Evolutionary conservation across 1,140 invertebrate species (phyloP).

Genomic region (Drosophila kurseongensis): DNA sequence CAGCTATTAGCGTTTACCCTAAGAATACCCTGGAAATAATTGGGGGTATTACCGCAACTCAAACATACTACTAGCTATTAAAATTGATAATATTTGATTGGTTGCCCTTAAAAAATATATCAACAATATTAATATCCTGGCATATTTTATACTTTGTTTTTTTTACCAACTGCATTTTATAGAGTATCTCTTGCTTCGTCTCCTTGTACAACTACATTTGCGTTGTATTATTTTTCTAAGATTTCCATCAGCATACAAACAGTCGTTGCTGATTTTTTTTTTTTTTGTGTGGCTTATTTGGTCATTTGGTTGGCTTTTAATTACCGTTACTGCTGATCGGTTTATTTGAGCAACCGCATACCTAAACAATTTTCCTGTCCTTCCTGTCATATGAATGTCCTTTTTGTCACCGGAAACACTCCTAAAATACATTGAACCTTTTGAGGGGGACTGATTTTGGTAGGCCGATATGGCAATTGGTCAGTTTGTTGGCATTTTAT

Average conservation of each 20-base stretch:
- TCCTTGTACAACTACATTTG: neutral
- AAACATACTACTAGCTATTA: no score
- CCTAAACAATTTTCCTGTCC: neutral
- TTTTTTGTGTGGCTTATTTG: slow-evolving; percentile 68
- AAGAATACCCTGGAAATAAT: slow-evolving; percentile 8
- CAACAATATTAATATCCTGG: no score
- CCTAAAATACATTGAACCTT: neutral
- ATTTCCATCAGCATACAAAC: slow-evolving; percentile 59
- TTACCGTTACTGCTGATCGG: slow-evolving; percentile 76
- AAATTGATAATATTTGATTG: no score
- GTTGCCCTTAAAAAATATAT: no score
- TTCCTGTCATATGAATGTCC: neutral
- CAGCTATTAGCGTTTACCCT: slow-evolving; percentile 51
- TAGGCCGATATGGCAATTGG: slow-evolving; percentile 58
- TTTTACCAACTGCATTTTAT: neutral
- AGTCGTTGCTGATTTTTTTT: slow-evolving; percentile 17
- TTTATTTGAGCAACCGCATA: slow-evolving; percentile 63
- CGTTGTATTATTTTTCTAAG: slow-evolving; percentile 44
- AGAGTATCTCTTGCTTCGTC: slow-evolving; percentile 7
- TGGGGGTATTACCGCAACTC: no score
- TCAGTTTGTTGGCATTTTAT: slow-evolving; percentile 63
- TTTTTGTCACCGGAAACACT: neutral
- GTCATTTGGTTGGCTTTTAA: slow-evolving; percentile 82
- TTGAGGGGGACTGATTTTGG: slow-evolving; percentile 18
- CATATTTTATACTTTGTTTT: neutral